Evolutionary conservation across 2,797 vertebrate species (phyloP), one percentile per base, ranked within the genome.

Genomic region (Eulemur coronatus): DNA sequence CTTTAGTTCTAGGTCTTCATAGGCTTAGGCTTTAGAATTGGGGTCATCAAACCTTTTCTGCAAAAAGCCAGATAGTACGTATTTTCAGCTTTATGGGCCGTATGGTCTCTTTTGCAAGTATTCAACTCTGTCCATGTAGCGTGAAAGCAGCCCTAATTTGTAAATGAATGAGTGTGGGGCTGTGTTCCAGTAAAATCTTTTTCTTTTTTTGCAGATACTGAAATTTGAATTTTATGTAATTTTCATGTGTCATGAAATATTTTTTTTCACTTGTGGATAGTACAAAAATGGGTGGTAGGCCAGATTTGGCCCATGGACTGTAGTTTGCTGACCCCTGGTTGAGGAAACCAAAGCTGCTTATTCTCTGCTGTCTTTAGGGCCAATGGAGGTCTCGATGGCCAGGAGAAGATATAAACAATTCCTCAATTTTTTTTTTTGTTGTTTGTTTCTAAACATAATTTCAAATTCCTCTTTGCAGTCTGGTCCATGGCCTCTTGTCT

Each of bases 161-260:
- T 67, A 65, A 84, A 69, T 24, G 52, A 91, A 59, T 48, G 78
- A 76, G 28, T 63, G 35, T 15, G 35, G 30, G 22, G 30, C 78
- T 67, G 15, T 65, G 82, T 87, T 87, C 30, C 79, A 61, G 24
- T 72, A 41, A 57, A 93, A 88, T 35, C 50, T 72, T 92, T 84
- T 65, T 59, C 67, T 65, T 84, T 59, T 84, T 84, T 59, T 76
- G 69, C 61, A 55, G 78, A 81, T 20, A 55, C 33, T 41, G 65
- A 80, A 73, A 69, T 91, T 95, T 75, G 86, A 84, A 76, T 93
- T 93, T 61, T 67, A 46, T 75, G 14, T 67, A 69, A 96, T 48
- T 95, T 92, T 65, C 61, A 59, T 65, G 76, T 79, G 57, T 84
- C 63, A 87, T 69, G 14, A 84, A 84, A 91, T 90, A 72, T 20